A percentile compares a stretch with the other conserved stretches of the same genome.
Conservation (phyloP, 1,140 invertebrate species). For the Drosophila ambigua region DNA sequence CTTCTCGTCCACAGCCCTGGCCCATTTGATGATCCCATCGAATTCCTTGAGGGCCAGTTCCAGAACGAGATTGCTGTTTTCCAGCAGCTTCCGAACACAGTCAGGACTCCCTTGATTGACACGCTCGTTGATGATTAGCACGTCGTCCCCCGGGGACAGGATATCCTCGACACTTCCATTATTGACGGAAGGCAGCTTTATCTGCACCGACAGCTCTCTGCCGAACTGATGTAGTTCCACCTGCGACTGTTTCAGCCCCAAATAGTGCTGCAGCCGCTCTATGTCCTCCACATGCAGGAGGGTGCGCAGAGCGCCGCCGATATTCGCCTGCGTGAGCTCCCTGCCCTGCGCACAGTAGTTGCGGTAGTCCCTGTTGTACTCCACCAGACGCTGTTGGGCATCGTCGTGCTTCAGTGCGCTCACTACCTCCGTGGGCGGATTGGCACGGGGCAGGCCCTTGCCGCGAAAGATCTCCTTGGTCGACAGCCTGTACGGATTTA, state of each 20-base stretch:
- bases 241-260: slow-evolving; percentile 59
- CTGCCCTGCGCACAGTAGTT: slow-evolving; percentile 51
- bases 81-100: slow-evolving; percentile 44
- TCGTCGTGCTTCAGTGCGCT: slow-evolving; percentile 50
- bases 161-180: slow-evolving; percentile 60
- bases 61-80: slow-evolving; percentile 47
- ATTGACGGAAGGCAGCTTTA: slow-evolving; percentile 24
- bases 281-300: slow-evolving; percentile 75
- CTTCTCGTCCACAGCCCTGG: slow-evolving; percentile 36
- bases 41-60: slow-evolving; percentile 67
- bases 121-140: slow-evolving; percentile 60
- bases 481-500: slow-evolving; percentile 66
- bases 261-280: slow-evolving; percentile 61
- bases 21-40: slow-evolving; percentile 54
- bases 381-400: slow-evolving; percentile 43
- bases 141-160: slow-evolving; percentile 65
- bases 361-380: slow-evolving; percentile 55
- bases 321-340: slow-evolving; percentile 45
- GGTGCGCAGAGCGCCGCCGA: slow-evolving; percentile 46
- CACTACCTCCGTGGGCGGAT: slow-evolving; percentile 44
- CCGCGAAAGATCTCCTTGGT: slow-evolving; percentile 47
- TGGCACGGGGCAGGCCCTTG: slow-evolving; percentile 33
- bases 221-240: slow-evolving; percentile 66
- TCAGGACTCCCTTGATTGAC: background rate
- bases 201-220: slow-evolving; percentile 66